Evolutionary conservation across 2,797 vertebrate species (phyloP).

Genomic region (Sebastes alutus): DNA sequence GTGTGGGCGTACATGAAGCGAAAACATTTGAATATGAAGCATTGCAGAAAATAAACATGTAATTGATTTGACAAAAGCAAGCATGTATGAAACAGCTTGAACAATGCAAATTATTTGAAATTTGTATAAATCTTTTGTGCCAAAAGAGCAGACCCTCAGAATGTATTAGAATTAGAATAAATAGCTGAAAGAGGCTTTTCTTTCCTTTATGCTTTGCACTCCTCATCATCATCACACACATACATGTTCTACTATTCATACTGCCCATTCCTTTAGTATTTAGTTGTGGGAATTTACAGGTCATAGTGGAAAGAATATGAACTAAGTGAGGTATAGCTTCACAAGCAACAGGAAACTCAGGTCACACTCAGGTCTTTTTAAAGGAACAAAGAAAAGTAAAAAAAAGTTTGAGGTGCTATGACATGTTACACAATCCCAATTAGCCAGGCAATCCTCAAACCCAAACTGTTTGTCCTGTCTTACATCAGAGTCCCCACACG

Average conservation of each 20-base stretch:
- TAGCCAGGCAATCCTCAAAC: slow-evolving; percentile 21
- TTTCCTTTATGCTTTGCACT: neutral
- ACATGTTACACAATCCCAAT: slow-evolving; percentile 22
- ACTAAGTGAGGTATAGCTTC: neutral
- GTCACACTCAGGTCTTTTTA: neutral
- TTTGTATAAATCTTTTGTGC: slow-evolving; percentile 1
- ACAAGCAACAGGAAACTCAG: neutral
- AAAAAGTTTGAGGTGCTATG: neutral
- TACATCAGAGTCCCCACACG: slow-evolving; percentile 12
- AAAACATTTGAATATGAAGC: slow-evolving; percentile 13
- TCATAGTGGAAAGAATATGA: neutral
- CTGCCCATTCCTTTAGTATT: neutral
- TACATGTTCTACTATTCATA: neutral
- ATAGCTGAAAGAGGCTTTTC: neutral
- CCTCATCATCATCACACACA: neutral
- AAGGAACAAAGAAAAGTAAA: neutral
- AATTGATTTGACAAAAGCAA: slow-evolving; percentile 21
- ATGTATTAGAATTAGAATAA: neutral
- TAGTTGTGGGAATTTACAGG: neutral
- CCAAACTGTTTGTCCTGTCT: slow-evolving; percentile 26
- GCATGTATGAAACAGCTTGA: neutral
- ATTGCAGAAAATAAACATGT: slow-evolving; percentile 10
- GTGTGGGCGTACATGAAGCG: slow-evolving; percentile 4
- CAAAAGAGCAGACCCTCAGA: slow-evolving; percentile 9
- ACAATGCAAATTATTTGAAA: neutral